Evolutionary conservation across 1,140 invertebrate species (phyloP), one percentile per base, ranked within the genome.

Genomic region (Linepithema humile): DNA sequence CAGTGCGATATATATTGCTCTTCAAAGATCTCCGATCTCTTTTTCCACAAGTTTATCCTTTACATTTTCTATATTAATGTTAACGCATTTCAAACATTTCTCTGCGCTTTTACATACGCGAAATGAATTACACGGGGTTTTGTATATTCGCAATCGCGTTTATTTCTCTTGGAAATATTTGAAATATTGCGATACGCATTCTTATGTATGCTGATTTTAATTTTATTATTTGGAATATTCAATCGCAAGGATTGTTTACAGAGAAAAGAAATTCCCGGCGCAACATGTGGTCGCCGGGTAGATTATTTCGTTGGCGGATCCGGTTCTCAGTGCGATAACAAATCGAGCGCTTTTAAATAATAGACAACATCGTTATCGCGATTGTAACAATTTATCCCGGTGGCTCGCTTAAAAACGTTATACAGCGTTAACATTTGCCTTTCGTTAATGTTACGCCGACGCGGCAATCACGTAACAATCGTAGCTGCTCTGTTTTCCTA

Each of bases 281-380:
- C 75, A 80, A 80, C 75, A 80, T 80, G 75, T 80, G 75, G 75
- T 80, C 75, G 75, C 1, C 64, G 48, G n/a, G 40, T 80, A 43
- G 45, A 80, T 80, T 80, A 80, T 80, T 70, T 80, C 75, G 50
- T 80, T 57, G 64, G 69, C 75, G 65, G 50, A 69, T 70, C 45
- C 45, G 35, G 62, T 78, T 78, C 75, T 43, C 64, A 70, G 75
- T 55, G 35, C 75, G 55, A 78, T 64, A 82, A 82, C 77, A 82
- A 85, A 78, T 78, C 83, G 77, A 62, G 55, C 69, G 64, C 59
- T 70, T 82, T 75, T 72, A 85, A 85, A 85, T 85, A 82, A 82
- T 85, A 82, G 69, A 72, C 83, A 82, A 64, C 50, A 78, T 50
- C 75, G 64, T 82, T 50, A 59, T 60, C 73, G n/a, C 57, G 64